A percentile compares a stretch with the other conserved stretches of the same genome.
phyloP scores from a whole-genome alignment of 2,797 vertebrate genomes.

The Liparis tanakae region DNA sequence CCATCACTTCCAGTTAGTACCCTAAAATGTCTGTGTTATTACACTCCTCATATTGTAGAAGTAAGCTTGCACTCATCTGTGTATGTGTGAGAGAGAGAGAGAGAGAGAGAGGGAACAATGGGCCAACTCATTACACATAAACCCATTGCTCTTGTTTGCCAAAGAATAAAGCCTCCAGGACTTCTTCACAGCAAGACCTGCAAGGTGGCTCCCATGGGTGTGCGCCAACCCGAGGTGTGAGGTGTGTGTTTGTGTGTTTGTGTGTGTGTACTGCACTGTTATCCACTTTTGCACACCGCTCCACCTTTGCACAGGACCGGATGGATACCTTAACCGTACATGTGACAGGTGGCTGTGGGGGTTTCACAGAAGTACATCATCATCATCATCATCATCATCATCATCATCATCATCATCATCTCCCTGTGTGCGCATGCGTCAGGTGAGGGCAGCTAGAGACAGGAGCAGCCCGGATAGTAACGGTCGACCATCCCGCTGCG shows the following conservation, averaged over 20 bases:
- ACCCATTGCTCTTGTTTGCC: background rate
- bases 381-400: background rate
- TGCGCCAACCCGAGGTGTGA: background rate
- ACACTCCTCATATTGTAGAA: background rate
- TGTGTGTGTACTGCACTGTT: background rate
- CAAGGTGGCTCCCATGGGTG: constrained; percentile 16
- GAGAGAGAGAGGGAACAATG: constrained; percentile 11
- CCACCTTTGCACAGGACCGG: constrained; percentile 1
- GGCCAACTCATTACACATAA: constrained; percentile 10
- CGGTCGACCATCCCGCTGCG: background rate
- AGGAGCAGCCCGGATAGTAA: background rate
- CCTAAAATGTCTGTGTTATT: background rate
- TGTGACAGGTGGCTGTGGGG: constrained; percentile 8
- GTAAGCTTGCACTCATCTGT: background rate
- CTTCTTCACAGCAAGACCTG: constrained; percentile 15
- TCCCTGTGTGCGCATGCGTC: constrained; percentile 2
- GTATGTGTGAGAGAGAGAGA: background rate
- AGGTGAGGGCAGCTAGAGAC: constrained; percentile 3
- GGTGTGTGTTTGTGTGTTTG: background rate
- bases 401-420: background rate
- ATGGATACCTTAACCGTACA: background rate
- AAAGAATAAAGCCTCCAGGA: constrained; percentile 14
- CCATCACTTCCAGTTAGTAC: background rate
- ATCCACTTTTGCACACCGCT: background rate
- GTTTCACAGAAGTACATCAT: background rate